A percentile compares a stretch with the other conserved stretches of the same genome.
These are phyloP conservation scores for Ridgeia piscesae DNA, from an alignment of 1,140 invertebrate genomes.

Conservation along the genomic window DNA sequence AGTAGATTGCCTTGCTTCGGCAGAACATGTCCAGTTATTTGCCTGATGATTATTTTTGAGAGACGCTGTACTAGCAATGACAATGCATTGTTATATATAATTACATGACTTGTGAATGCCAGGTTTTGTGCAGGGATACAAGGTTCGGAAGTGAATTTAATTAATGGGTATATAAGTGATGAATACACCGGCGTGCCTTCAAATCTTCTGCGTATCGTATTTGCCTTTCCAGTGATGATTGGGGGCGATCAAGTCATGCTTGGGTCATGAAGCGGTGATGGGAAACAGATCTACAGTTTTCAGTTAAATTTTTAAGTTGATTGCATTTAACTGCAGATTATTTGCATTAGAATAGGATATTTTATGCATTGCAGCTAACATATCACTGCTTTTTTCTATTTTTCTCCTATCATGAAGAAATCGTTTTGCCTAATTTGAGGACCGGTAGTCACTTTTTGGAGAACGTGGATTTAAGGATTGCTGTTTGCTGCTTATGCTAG, in stretches of 20 bases:
- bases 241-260: neutral
- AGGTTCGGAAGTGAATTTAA: neutral
- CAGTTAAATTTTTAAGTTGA: neutral
- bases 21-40: neutral
- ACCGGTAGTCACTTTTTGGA: neutral
- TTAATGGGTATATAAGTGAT: neutral
- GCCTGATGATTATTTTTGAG: neutral
- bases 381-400: neutral
- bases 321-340: neutral
- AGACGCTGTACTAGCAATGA: neutral
- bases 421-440: neutral
- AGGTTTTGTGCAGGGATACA: neutral
- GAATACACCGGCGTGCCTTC: neutral
- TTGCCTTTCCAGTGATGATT: neutral
- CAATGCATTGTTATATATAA: neutral
- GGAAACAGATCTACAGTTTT: neutral
- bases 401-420: neutral
- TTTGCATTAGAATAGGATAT: neutral
- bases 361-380: neutral
- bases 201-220: neutral
- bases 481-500: neutral
- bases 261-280: neutral
- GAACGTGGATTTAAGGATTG: neutral
- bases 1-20: neutral
- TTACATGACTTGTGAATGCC: neutral